Evolutionary conservation across 2,797 vertebrate genomes (phyloP), one percentile per base, ranked within the genome.

Genomic region (Microchirus variegatus): DNA sequence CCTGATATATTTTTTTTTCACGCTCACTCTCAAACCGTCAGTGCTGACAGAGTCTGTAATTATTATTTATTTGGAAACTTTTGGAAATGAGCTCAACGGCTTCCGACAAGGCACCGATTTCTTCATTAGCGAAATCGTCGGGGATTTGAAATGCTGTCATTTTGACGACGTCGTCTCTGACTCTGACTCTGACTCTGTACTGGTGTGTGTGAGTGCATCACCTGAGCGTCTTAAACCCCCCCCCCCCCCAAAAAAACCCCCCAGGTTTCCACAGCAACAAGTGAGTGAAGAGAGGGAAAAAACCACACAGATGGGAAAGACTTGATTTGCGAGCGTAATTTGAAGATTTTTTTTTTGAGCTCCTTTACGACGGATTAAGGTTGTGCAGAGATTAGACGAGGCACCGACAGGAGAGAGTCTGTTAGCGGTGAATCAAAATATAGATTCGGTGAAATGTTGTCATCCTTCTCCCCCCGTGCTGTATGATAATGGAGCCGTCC

Each of bases 221-320:
- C 18, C 31, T 5, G 19, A 61, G n/a, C 13, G 19, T 63, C 55
- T 31, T 22, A 26, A 31, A 48, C 40, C 36, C 37, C 22, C 22
- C 22, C 19, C 53, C 40, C 36, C 37, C 22, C 22, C 22, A 22
- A 15, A 53, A 55, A 31, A 19, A 2, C 7, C n/a, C n/a, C n/a
- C n/a, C n/a, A 9, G 3, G 3, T 73, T 54, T 54, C 54, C 26
- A 11, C 10, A 40, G 64, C 40, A 57, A 60, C 43, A 53, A 53
- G 37, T 43, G 35, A 48, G 37, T 9, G 5, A 47, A 60, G 55
- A 42, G 13, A 4, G 2, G 13, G 12, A 42, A 42, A 14, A 14
- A 42, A 42, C 15, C 13, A 42, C 10, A 41, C 10, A 41, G 13
- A 42, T 10, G n/a, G 43, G 43, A 44, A 5, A 43, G 42, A 16